Percentiles rank a stretch among this genome's conserved stretches.
These are phyloP conservation scores for Acomys russatus DNA, from an alignment of 2,797 vertebrate species.

Conservation along the genomic window DNA sequence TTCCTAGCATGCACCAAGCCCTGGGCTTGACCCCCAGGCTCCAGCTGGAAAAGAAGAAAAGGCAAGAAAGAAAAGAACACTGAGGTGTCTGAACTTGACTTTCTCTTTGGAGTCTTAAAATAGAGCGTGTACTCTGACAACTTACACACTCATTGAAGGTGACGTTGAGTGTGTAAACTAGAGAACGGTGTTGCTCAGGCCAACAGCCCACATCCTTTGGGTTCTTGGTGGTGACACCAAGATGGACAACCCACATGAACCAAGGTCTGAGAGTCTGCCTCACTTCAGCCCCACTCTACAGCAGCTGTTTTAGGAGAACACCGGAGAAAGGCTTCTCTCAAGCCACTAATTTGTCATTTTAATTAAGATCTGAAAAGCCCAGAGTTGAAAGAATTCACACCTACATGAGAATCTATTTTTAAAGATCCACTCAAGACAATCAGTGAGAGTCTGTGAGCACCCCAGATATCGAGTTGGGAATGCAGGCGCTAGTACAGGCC, in stretches of 20 bases:
- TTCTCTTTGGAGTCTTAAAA: conserved; percentile 54
- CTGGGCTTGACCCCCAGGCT: neutral
- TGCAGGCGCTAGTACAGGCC: accelerated
- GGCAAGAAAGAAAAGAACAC: neutral
- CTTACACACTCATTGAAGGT: neutral
- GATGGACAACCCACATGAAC: neutral
- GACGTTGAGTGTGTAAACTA: neutral
- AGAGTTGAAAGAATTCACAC: conserved; percentile 61
- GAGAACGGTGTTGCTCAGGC: neutral
- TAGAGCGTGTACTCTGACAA: neutral
- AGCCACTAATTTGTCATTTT: conserved; percentile 51
- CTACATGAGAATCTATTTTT: conserved; percentile 70
- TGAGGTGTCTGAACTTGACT: neutral
- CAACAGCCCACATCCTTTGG: neutral
- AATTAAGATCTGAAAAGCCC: conserved; percentile 67
- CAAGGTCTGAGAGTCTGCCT: neutral
- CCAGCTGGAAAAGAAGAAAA: neutral
- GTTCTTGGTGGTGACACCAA: neutral
- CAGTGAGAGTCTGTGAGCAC: neutral
- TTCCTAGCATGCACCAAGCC: neutral
- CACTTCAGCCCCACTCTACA: neutral
- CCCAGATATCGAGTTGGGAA: neutral
- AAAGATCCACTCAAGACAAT: conserved; percentile 13
- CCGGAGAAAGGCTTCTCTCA: conserved; percentile 38
- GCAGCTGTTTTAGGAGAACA: conserved; percentile 6